These are phyloP conservation scores for Noctua fimbriata DNA, from an alignment of 2,888 invertebrate genomes.

Conservation along the genomic window DNA sequence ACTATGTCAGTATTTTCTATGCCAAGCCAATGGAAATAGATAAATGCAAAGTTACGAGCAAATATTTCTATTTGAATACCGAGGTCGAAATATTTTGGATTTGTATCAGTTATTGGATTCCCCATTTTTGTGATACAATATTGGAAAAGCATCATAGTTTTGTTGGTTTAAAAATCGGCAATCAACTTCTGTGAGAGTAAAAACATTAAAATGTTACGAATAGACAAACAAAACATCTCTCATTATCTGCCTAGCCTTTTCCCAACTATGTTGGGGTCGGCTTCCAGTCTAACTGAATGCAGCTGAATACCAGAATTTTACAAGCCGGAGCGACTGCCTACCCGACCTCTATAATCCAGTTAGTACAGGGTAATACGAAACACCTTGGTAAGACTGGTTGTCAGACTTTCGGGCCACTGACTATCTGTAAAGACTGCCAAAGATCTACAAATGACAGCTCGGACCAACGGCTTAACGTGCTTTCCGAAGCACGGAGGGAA, in stretches of 20 bases:
- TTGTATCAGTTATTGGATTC: conserved; percentile 43
- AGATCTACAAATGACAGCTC: background rate
- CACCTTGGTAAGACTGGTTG: too few relatives aligned
- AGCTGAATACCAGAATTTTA: too few relatives aligned
- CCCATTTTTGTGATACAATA: conserved; percentile 40
- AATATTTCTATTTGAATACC: conserved; percentile 45
- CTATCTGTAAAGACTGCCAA: background rate
- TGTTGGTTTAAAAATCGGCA: conserved; percentile 37
- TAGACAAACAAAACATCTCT: background rate
- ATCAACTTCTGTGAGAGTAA: conserved; percentile 14
- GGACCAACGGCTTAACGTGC: background rate
- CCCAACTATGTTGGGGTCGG: too few relatives aligned
- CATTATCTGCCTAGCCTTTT: background rate
- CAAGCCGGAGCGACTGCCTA: too few relatives aligned
- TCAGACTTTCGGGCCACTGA: too few relatives aligned
- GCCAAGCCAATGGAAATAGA: conserved; percentile 27
- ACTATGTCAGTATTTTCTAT: conserved; percentile 6
- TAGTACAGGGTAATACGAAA: too few relatives aligned
- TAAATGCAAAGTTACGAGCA: conserved; percentile 20
- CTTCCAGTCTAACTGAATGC: too few relatives aligned
- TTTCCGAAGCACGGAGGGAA: background rate
- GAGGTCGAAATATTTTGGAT: conserved; percentile 36
- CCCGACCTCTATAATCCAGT: too few relatives aligned
- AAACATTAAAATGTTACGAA: background rate
- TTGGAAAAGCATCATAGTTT: conserved; percentile 27